phyloP scores from a whole-genome alignment of 2,113 vertebrate genomes.

The Taurulus bubalis region DNA sequence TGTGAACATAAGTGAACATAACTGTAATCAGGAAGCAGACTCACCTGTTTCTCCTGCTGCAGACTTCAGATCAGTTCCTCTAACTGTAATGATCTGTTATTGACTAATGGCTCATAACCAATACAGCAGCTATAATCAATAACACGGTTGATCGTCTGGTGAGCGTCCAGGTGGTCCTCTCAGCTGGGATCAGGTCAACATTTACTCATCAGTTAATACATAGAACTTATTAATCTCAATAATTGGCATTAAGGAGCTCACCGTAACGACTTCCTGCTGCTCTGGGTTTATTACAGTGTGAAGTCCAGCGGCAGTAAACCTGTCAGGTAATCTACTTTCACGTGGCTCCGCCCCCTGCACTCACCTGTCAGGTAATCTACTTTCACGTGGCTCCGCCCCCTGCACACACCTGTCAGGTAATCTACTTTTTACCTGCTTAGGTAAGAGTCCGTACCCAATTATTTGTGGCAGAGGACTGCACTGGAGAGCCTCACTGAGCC shows the following conservation, averaged over 20 bases:
- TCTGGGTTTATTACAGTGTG: slow-evolving; percentile 35
- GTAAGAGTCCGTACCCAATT: too few relatives aligned
- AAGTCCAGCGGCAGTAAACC: slow-evolving; percentile 64
- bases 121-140: slow-evolving; percentile 4
- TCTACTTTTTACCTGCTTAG: too few relatives aligned
- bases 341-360: not conserved
- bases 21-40: not conserved
- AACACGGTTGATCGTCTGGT: too few relatives aligned
- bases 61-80: not conserved
- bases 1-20: not conserved
- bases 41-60: not conserved
- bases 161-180: too few relatives aligned
- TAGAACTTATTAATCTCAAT: too few relatives aligned
- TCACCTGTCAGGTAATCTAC: slow-evolving; percentile 16
- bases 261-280: not conserved
- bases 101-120: slow-evolving; percentile 20
- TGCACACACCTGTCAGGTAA: too few relatives aligned
- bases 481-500: too few relatives aligned
- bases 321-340: slow-evolving; percentile 9
- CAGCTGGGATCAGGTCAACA: too few relatives aligned
- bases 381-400: too few relatives aligned
- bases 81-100: slow-evolving; percentile 27
- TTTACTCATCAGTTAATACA: too few relatives aligned
- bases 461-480: too few relatives aligned
- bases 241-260: not conserved